These are phyloP conservation scores for Periphyllus acericola DNA, from an alignment of 2,888 invertebrate genomes.

Conservation along the genomic window DNA sequence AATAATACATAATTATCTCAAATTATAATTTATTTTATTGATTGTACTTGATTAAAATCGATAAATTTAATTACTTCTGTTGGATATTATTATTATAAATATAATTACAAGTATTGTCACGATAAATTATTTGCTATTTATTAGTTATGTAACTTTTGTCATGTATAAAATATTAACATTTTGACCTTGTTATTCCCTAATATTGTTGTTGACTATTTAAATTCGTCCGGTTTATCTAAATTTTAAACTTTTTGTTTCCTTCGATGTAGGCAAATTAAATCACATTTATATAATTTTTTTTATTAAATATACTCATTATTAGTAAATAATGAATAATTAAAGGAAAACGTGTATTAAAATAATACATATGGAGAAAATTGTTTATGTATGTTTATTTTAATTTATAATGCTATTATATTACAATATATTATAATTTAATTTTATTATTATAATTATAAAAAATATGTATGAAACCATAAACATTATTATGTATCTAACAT, in stretches of 20 bases:
- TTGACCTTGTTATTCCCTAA: conserved; percentile 33
- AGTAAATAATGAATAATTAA: background rate
- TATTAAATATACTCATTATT: conserved; percentile 9
- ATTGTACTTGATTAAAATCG: background rate
- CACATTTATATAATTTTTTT: background rate
- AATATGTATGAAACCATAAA: conserved; percentile 27
- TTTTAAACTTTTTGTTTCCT: background rate
- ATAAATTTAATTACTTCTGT: conserved; percentile 20
- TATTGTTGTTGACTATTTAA: conserved; percentile 33
- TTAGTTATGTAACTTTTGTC: conserved; percentile 18
- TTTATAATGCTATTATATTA: background rate
- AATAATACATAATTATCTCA: conserved; percentile 33
- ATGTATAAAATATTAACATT: conserved; percentile 3
- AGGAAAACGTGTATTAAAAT: background rate
- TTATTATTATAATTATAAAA: conserved; percentile 19
- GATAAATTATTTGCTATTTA: conserved; percentile 29
- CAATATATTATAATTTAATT: background rate
- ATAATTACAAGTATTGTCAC: conserved; percentile 14
- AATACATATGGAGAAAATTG: background rate
- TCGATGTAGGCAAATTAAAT: background rate
- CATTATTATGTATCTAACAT: background rate
- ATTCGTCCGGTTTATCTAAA: conserved; percentile 29
- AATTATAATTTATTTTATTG: conserved; percentile 11
- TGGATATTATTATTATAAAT: conserved; percentile 14
- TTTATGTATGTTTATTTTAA: conserved; percentile 5